Base-by-base conservation (phyloP, 2,113 vertebrate genomes). In the Melanerpes aurifrons region DNA sequence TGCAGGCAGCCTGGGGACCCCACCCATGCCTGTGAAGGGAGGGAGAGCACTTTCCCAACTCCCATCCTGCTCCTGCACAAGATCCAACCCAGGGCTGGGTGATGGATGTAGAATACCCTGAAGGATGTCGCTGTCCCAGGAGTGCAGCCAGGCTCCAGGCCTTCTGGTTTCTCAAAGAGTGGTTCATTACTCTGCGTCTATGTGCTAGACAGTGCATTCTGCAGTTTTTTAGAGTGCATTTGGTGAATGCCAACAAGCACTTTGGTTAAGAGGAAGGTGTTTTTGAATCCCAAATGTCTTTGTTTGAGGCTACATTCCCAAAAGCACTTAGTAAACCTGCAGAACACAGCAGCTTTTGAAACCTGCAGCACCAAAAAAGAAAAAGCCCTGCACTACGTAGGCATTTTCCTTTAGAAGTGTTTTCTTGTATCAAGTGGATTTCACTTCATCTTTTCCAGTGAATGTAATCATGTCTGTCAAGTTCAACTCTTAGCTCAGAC, bases 201-300 rank as follows among this genome's bases (percentile, higher is more conserved):
- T 0, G 1, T 24, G 8, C 40, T 28, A 12, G 13, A 12, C 1
- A 3, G 20, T 26, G 28, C 1, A 0, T 29, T 24, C 10, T 2
- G 12, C 10, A 37, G 7, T 13, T 31, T 69, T 40, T 62, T 6
- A 19, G 6, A n/a, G 25, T 21, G 25, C 18, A 5, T 25, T 59
- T 54, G 61, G 15, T 58, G 40, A 58, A 24, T 84, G 40, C 57
- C 5, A 2, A 32, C 26, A 69, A 40, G 37, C 35, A 11, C 24
- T 59, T 85, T 24, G 14, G 10, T 58, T 79, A 54, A 76, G 31
- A 53, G 32, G 20, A 10, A 62, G 29, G 37, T 10, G 22, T 15
- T 40, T 86, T 68, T 32, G 7, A 50, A 53, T 59, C 63, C 56
- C 40, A 47, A 16, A n/a, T 2, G 2, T 26, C 28, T 82, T 67